Conservation (phyloP, 1,140 invertebrate genomes). For the Ooceraea biroi region DNA sequence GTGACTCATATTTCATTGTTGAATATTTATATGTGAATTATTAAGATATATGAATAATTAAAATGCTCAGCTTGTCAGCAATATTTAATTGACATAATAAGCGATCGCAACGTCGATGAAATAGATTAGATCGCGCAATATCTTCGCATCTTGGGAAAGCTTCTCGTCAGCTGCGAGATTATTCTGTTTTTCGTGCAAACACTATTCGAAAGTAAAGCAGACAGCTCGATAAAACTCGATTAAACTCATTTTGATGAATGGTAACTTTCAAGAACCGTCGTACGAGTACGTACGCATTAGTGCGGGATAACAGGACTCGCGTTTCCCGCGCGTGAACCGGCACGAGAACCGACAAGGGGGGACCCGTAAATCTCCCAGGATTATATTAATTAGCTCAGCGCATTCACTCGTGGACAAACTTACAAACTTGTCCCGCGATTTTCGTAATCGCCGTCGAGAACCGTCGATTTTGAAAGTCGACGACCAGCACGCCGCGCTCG, state of each 20-base stretch:
- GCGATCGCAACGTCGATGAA: neutral
- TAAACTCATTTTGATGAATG: constrained; percentile 24
- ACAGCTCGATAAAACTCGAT: neutral
- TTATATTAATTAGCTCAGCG: constrained; percentile 27
- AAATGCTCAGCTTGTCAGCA: neutral
- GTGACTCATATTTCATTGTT: neutral
- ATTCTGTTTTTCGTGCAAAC: neutral
- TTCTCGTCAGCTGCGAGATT: neutral
- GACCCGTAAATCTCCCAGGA: neutral
- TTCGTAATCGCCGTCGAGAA: constrained; percentile 7
- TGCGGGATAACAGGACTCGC: constrained; percentile 25
- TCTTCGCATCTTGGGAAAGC: neutral
- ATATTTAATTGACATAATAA: neutral
- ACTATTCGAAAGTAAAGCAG: neutral
- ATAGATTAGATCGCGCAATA: neutral
- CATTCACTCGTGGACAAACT: constrained; percentile 4
- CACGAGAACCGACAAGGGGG: neutral
- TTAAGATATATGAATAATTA: neutral
- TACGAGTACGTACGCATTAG: neutral
- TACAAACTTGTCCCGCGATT: constrained; percentile 38
- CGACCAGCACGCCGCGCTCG: neutral
- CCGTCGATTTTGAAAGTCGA: constrained; percentile 32
- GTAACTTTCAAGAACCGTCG: constrained; percentile 23
- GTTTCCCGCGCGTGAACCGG: neutral
- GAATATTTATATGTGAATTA: no score